Evolutionary conservation across 2,888 invertebrate species (phyloP).

Genomic region (Meta bourneti): DNA sequence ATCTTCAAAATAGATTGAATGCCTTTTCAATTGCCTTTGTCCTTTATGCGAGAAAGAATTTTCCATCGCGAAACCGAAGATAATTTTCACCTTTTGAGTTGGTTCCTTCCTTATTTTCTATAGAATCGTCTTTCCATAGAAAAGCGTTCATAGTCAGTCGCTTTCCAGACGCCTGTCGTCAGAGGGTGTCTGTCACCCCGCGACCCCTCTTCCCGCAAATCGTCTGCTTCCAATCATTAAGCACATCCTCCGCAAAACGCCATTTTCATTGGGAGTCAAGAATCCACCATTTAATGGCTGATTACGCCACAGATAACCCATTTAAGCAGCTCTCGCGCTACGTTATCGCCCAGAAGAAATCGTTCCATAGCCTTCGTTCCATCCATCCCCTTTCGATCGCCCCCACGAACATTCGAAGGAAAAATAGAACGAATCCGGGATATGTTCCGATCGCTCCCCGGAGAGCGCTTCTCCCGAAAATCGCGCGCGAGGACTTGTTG

Average conservation of each 20-base stretch:
- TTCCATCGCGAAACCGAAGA: no score
- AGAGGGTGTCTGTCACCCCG: no score
- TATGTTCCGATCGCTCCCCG: background rate
- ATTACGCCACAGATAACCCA: slow-evolving; percentile 43
- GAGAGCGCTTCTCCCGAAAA: slow-evolving; percentile 3
- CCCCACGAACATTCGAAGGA: background rate
- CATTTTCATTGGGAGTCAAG: background rate
- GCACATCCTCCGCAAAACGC: background rate
- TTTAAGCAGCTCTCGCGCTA: background rate
- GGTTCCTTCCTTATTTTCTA: no score
- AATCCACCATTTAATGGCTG: slow-evolving; percentile 21
- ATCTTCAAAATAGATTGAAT: no score
- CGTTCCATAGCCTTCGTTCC: slow-evolving; percentile 4
- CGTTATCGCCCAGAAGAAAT: background rate
- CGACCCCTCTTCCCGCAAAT: background rate
- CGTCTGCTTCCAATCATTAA: background rate
- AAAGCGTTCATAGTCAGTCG: no score
- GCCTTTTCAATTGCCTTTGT: no score
- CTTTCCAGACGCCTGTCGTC: no score
- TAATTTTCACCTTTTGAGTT: no score
- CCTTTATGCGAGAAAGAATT: no score
- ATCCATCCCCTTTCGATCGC: slow-evolving; percentile 6
- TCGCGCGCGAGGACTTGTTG: slow-evolving; percentile 14
- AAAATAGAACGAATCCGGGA: background rate
- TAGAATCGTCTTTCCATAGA: no score